Base-by-base conservation (phyloP, 2,113 vertebrate species). In the Peromyscus polionotus region DNA sequence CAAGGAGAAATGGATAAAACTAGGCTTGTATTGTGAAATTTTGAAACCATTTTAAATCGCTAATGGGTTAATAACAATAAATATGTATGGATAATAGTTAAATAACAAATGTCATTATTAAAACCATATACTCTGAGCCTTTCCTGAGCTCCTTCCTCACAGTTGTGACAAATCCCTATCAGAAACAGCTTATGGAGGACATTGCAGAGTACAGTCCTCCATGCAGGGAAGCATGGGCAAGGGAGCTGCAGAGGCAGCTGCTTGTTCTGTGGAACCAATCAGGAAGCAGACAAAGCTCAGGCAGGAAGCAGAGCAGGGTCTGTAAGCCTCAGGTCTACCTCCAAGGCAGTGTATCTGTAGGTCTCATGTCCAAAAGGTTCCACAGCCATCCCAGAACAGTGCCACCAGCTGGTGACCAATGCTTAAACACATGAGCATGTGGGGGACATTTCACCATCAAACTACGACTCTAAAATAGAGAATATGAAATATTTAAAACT, bases 401-500 rank as follows among this genome's bases (percentile, higher is more conserved):
- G 59, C 59, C 59, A 63, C 24, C n/a, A 84, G 59, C 81, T 85
- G 81, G 14, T 7, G 26, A 65, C 26, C 83, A 45, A 11, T 65
- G 61, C 10, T 45, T 39, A 45, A 45, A 45, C n/a, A 65, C n/a
- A 42, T 28, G 39, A 42, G n/a, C 59, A 39, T 63, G 14, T 31
- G 17, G 61, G 39, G 83, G 39, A 85, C 61, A 65, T 65, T 63
- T 63, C 54, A 61, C 12, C n/a, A 3, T 59, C 79, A 65, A 85
- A 65, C 8, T 42, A 20, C 39, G 65, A 31, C 7, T 26, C 39
- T 85, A 48, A 90, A 88, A 65, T 19, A 54, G 68, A 90, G 36
- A 88, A 19, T 92, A 68, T 68, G 20, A 84, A 72, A 77, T 97
- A 73, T 31, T 95, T 84, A 77, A 67, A 97, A 92, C 57, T 65